A percentile compares a stretch with the other conserved stretches of the same genome.
Evolutionary conservation across 2,888 invertebrate species (phyloP).

Genomic region (Sepioteuthis lessoniana): DNA sequence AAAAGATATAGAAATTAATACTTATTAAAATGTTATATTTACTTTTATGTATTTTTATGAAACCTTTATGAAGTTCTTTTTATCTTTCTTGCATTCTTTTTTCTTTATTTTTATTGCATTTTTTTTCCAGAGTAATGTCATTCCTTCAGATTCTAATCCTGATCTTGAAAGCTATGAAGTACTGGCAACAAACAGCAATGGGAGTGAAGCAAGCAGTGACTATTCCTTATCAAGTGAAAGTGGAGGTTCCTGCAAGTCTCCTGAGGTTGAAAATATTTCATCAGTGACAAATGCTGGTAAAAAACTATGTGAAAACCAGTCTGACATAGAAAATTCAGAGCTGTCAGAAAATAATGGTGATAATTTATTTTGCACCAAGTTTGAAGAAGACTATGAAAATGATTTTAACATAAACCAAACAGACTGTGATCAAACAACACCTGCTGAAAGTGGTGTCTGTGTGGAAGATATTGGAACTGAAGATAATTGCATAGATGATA

Average conservation of each 20-base stretch:
- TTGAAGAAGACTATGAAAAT: not conserved
- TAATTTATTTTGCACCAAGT: not conserved
- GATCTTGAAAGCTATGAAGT: slow-evolving; percentile 65
- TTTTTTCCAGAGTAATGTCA: not conserved
- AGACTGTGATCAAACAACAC: not conserved
- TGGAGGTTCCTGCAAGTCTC: slow-evolving; percentile 35
- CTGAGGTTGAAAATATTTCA: slow-evolving; percentile 11
- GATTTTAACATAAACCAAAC: not conserved
- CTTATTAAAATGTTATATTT: not conserved
- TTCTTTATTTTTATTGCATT: not conserved
- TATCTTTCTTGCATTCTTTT: not conserved
- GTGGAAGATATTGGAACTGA: slow-evolving; percentile 41
- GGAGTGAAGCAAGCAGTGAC: slow-evolving; percentile 53
- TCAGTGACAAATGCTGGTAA: not conserved
- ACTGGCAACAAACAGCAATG: slow-evolving; percentile 54
- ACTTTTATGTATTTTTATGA: too few species aligned
- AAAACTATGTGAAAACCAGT: not conserved
- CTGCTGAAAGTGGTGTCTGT: not conserved
- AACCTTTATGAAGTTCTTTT: not conserved
- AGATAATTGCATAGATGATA: slow-evolving; percentile 24
- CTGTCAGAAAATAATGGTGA: not conserved
- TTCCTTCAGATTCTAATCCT: slow-evolving; percentile 60
- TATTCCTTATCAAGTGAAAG: slow-evolving; percentile 34
- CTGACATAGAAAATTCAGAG: not conserved
- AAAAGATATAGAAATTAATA: not conserved